Evolutionary conservation across 2,797 vertebrate genomes (phyloP).

Genomic region (Pogoniulus pusillus): DNA sequence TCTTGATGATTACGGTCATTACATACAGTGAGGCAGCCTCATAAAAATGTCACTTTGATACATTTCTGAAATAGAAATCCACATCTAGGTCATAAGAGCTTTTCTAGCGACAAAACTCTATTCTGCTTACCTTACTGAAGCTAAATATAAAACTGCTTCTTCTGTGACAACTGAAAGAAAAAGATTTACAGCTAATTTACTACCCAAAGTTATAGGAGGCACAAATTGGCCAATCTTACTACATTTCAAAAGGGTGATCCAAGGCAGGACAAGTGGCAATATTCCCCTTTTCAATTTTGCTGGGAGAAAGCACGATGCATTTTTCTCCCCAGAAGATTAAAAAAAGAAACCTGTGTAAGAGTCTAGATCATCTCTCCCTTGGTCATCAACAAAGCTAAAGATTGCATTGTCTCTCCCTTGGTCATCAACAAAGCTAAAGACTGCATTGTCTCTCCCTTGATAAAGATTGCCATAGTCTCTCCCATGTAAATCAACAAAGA

Average conservation of each 20-base stretch:
- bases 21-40: constrained; percentile 10
- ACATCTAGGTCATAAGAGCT: neutral
- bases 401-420: too few species aligned
- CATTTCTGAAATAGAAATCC: constrained; percentile 38
- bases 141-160: constrained; percentile 19
- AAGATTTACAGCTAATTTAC: constrained; percentile 21
- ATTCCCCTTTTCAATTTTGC: neutral
- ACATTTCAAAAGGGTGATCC: neutral
- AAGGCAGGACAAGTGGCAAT: neutral
- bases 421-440: too few species aligned
- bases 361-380: too few species aligned
- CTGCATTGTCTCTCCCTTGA: too few species aligned
- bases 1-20: constrained; percentile 33
- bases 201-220: neutral
- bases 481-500: too few species aligned
- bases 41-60: constrained; percentile 42
- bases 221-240: neutral
- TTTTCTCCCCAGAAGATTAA: neutral
- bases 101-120: constrained; percentile 27
- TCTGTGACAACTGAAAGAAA: neutral
- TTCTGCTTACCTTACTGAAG: neutral
- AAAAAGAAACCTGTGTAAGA: neutral
- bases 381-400: too few species aligned
- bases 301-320: neutral
- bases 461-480: too few species aligned